Conservation (phyloP, 2,797 vertebrate genomes). For the Phrynocephalus vlangalii region DNA sequence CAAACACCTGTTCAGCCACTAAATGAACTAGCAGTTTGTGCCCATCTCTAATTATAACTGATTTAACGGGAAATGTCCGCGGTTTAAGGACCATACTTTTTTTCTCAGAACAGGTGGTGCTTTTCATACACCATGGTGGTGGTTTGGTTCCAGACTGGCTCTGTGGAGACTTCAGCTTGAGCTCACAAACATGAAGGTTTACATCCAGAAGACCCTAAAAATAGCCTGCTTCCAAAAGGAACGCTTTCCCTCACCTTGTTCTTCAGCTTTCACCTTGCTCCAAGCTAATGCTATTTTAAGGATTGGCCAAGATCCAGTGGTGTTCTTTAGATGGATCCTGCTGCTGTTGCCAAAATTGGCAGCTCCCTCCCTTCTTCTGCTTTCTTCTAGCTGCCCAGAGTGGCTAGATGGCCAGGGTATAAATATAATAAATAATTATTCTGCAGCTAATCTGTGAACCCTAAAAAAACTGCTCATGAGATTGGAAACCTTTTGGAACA, state of each 20-base stretch:
- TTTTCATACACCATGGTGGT: background rate
- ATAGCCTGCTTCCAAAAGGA: no score
- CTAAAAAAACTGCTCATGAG: background rate
- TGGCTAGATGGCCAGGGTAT: no score
- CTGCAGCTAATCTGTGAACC: background rate
- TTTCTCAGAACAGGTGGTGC: accelerated
- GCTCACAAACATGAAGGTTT: background rate
- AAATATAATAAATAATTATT: no score
- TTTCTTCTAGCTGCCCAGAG: no score
- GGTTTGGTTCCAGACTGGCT: slow-evolving; percentile 16
- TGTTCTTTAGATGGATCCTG: background rate
- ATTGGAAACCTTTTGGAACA: background rate
- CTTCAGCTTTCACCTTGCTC: background rate
- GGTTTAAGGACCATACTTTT: background rate
- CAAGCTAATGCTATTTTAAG: background rate
- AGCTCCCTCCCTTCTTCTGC: no score
- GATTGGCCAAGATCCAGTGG: background rate
- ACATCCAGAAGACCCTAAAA: background rate
- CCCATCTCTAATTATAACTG: background rate
- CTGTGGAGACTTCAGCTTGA: background rate
- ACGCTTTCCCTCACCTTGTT: background rate
- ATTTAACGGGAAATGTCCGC: background rate
- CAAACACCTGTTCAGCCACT: no score
- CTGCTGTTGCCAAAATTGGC: background rate
- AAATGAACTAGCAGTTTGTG: no score